Conservation (phyloP, 2,113 vertebrate species). For the Rafetus swinhoei region DNA sequence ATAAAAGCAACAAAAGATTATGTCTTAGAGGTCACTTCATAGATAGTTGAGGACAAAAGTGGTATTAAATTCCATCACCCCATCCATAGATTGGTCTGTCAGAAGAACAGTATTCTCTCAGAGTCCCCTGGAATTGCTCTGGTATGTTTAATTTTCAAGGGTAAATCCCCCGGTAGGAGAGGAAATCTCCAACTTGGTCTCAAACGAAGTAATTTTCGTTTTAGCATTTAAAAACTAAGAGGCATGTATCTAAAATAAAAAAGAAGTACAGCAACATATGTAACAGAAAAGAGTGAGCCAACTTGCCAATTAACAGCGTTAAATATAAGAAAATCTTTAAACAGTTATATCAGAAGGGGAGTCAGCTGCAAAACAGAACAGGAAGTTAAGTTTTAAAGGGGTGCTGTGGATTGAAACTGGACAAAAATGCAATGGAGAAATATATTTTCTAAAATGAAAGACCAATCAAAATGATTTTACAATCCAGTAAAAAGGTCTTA, state of each 20-base stretch:
- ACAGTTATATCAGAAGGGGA: background rate
- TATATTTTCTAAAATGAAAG: background rate
- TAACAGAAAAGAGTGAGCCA: background rate
- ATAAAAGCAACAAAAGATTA: background rate
- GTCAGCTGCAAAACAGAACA: fast-evolving
- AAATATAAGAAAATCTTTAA: background rate
- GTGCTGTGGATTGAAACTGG: background rate
- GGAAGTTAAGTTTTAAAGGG: background rate
- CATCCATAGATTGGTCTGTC: background rate
- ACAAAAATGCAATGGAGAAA: background rate
- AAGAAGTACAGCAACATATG: background rate
- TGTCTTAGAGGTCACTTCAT: background rate
- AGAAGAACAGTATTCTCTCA: background rate
- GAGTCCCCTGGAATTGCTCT: background rate
- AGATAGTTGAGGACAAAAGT: background rate
- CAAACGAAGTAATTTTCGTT: background rate
- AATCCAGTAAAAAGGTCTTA: background rate
- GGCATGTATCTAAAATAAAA: background rate
- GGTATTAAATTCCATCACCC: constrained; percentile 1
- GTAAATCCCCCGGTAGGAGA: background rate
- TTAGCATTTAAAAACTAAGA: background rate
- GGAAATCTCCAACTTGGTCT: background rate
- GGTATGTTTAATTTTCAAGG: background rate
- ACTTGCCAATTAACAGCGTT: background rate
- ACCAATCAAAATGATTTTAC: constrained; percentile 5